Evolutionary conservation across 2,113 vertebrate species (phyloP).

Genomic region (Pao palembangensis): DNA sequence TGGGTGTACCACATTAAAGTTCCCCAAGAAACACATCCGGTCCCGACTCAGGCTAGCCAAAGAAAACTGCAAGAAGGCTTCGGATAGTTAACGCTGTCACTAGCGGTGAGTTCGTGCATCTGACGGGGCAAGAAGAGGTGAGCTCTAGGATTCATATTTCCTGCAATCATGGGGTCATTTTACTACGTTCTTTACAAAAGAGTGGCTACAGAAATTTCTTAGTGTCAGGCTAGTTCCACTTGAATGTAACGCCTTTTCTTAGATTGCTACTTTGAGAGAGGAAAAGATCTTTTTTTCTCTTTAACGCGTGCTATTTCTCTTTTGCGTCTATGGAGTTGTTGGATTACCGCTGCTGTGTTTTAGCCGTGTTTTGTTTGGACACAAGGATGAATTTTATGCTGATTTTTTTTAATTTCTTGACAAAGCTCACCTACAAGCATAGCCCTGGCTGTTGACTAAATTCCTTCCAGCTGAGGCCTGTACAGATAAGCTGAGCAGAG

Average conservation of each 20-base stretch:
- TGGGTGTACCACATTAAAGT: constrained; percentile 79
- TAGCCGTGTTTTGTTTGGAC: constrained; percentile 19
- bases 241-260: constrained; percentile 50
- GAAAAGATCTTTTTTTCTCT: background rate
- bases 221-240: constrained; percentile 15
- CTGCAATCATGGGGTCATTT: constrained; percentile 21
- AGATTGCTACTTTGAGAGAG: too few relatives aligned
- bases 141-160: constrained; percentile 3
- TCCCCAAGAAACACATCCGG: constrained; percentile 80
- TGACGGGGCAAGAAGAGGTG: background rate
- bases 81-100: background rate
- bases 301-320: constrained; percentile 5
- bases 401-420: background rate
- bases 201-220: constrained; percentile 16
- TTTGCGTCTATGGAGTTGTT: constrained; percentile 12
- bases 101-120: background rate
- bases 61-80: constrained; percentile 65
- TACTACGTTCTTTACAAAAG: constrained; percentile 4
- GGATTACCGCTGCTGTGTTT: constrained; percentile 20
- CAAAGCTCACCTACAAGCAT: background rate
- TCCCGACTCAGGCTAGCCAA: constrained; percentile 72
- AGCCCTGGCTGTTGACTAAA: background rate
- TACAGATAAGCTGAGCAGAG: too few relatives aligned
- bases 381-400: constrained; percentile 9
- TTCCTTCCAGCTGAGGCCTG: too few relatives aligned